Evolutionary conservation across 2,113 vertebrate species (phyloP).

Genomic region (Percopsis transmontana): DNA sequence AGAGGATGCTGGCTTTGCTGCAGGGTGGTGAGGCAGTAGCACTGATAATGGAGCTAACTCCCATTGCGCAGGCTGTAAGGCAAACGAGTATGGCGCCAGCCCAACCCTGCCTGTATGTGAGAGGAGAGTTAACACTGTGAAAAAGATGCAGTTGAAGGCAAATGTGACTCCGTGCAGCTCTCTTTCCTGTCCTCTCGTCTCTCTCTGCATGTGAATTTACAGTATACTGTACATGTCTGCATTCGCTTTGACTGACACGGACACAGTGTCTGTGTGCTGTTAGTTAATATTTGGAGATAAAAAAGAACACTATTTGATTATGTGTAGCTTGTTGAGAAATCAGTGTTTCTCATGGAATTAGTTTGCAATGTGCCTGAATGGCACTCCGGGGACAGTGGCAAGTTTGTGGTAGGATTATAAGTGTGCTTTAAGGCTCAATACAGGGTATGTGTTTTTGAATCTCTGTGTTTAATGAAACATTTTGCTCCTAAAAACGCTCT

Average conservation of each 20-base stretch:
- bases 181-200: background rate
- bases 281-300: slow-evolving; percentile 10
- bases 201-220: slow-evolving; percentile 27
- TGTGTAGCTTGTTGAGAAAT: too few relatives aligned
- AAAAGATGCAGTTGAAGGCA: slow-evolving; percentile 7
- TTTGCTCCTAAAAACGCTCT: too few relatives aligned
- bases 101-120: slow-evolving; percentile 61
- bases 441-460: too few relatives aligned
- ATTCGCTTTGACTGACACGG: too few relatives aligned
- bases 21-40: slow-evolving; percentile 67
- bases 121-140: slow-evolving; percentile 61
- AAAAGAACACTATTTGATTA: background rate
- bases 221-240: too few relatives aligned
- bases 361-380: too few relatives aligned
- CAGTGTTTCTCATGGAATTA: too few relatives aligned
- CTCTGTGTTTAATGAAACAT: too few relatives aligned
- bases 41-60: slow-evolving; percentile 74
- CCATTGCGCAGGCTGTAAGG: slow-evolving; percentile 71
- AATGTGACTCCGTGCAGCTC: slow-evolving; percentile 11
- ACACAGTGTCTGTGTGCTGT: slow-evolving; percentile 6
- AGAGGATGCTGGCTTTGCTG: slow-evolving; percentile 69
- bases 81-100: slow-evolving; percentile 70
- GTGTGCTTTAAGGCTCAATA: too few relatives aligned
- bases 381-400: too few relatives aligned
- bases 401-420: too few relatives aligned